Percentiles rank a stretch among this genome's conserved stretches.
Conservation (phyloP, 2,888 invertebrate species). For the Pachydiplax longipennis region DNA sequence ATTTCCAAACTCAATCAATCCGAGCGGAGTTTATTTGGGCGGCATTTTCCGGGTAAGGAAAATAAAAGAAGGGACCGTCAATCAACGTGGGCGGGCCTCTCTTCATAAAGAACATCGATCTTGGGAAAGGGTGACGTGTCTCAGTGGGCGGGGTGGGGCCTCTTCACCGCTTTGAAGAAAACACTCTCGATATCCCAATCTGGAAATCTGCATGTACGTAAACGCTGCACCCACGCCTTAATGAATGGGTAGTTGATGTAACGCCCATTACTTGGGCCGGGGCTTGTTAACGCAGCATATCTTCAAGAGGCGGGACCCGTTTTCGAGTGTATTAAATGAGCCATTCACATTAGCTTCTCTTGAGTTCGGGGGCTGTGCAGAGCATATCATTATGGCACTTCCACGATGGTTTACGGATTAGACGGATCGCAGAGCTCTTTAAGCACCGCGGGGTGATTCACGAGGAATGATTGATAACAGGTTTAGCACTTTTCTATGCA, state of each 20-base stretch:
- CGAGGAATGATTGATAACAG: too few species aligned
- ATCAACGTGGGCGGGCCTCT: neutral
- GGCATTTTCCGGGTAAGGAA: neutral
- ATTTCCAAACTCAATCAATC: neutral
- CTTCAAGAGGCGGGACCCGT: neutral
- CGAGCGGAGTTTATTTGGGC: neutral
- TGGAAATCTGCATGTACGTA: neutral
- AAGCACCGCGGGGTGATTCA: too few species aligned
- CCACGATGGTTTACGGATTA: too few species aligned
- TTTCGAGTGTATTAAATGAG: neutral
- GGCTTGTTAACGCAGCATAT: neutral
- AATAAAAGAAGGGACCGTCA: neutral
- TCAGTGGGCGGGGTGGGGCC: neutral
- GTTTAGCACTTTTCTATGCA: too few species aligned
- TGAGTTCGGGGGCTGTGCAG: neutral
- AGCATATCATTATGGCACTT: neutral
- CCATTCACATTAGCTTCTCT: neutral
- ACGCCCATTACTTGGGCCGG: neutral
- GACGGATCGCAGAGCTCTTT: too few species aligned
- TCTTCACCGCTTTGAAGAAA: neutral
- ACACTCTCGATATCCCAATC: neutral
- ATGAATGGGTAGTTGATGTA: neutral
- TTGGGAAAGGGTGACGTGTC: constrained; percentile 19
- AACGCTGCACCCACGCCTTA: neutral
- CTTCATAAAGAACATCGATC: constrained; percentile 33